A percentile compares a stretch with the other conserved stretches of the same genome.
These are phyloP conservation scores for Rynchops niger DNA, from an alignment of 2,113 vertebrate species.

Conservation along the genomic window DNA sequence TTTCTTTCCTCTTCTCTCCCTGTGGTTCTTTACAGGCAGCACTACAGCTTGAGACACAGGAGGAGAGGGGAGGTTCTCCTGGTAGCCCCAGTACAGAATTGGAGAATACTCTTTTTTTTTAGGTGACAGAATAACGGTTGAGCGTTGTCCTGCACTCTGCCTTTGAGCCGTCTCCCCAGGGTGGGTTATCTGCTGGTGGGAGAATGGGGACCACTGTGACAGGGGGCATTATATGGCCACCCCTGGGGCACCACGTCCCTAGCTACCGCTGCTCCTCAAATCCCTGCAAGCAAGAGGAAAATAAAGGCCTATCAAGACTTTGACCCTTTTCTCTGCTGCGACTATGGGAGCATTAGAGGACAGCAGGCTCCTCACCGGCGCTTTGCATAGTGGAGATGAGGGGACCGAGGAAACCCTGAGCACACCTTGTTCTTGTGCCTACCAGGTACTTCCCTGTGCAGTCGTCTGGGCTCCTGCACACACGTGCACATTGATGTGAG, in stretches of 20 bases:
- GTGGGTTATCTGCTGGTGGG: not conserved
- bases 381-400: not conserved
- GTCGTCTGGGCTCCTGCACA: accelerated
- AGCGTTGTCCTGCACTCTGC: not conserved
- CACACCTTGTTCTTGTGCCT: not conserved
- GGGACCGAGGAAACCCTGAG: not conserved
- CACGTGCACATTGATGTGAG: accelerated
- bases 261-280: not conserved
- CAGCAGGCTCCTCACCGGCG: not conserved
- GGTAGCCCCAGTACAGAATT: not conserved
- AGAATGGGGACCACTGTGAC: accelerated
- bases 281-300: not conserved
- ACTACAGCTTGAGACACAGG: not conserved
- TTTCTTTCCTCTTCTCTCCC: not conserved
- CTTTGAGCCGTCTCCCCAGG: not conserved
- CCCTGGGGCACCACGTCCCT: accelerated
- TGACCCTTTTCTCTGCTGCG: not conserved
- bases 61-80: not conserved
- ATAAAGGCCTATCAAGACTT: not conserved
- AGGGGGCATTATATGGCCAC: not conserved
- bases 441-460: not conserved
- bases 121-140: not conserved
- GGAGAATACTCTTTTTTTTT: not conserved
- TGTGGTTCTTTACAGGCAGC: not conserved
- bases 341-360: too few species aligned